Conservation (phyloP, 2,888 invertebrate genomes). For the Argyra leucocephala region DNA sequence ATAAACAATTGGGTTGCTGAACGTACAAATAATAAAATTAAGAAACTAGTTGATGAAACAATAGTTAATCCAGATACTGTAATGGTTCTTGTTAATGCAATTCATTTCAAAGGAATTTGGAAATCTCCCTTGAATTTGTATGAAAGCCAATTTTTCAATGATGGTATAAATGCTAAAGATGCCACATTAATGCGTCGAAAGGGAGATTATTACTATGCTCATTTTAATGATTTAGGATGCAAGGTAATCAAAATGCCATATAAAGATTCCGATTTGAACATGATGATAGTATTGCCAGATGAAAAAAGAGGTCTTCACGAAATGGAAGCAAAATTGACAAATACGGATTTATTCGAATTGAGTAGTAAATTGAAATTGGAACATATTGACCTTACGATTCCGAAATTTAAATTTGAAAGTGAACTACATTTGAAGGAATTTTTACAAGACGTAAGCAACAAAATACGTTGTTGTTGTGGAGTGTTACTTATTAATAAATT, state of each 20-base stretch:
- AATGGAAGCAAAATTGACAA: slow-evolving; percentile 53
- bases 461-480: not conserved
- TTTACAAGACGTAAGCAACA: slow-evolving; percentile 52
- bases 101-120: slow-evolving; percentile 81
- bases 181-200: slow-evolving; percentile 57
- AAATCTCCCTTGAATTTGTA: slow-evolving; percentile 52
- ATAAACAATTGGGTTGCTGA: slow-evolving; percentile 76
- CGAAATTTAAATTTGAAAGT: slow-evolving; percentile 72
- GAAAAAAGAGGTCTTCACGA: slow-evolving; percentile 53
- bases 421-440: slow-evolving; percentile 54
- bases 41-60: slow-evolving; percentile 60
- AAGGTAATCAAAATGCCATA: slow-evolving; percentile 64
- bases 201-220: slow-evolving; percentile 45
- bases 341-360: slow-evolving; percentile 48
- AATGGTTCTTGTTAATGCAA: slow-evolving; percentile 70
- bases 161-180: slow-evolving; percentile 48
- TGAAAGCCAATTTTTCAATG: slow-evolving; percentile 52
- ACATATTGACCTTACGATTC: slow-evolving; percentile 54
- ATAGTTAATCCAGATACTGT: slow-evolving; percentile 51
- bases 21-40: slow-evolving; percentile 74
- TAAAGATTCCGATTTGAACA: slow-evolving; percentile 55
- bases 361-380: slow-evolving; percentile 42
- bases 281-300: slow-evolving; percentile 68
- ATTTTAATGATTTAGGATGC: slow-evolving; percentile 45
- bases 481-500: not conserved